Conservation (phyloP, 2,797 vertebrate genomes). For the Telmatherina bonti region DNA sequence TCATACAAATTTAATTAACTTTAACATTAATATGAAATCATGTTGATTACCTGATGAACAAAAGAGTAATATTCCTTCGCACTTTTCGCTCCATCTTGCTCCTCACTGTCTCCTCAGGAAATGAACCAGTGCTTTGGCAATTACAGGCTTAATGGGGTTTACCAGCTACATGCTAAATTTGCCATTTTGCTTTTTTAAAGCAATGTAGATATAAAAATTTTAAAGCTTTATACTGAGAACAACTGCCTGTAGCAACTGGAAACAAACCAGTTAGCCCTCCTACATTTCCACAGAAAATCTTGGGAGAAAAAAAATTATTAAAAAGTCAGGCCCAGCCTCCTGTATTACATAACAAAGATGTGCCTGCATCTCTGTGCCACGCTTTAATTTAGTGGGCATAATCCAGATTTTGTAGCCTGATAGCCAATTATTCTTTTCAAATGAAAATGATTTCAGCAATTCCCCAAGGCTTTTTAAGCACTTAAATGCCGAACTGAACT, state of each 20-base stretch:
- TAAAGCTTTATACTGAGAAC: constrained; percentile 9
- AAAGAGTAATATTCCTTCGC: background rate
- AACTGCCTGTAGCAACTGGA: constrained; percentile 17
- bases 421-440: constrained; percentile 53
- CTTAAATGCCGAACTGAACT: constrained; percentile 32
- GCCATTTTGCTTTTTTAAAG: constrained; percentile 15
- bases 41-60: background rate
- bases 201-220: constrained; percentile 5
- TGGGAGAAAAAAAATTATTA: constrained; percentile 12
- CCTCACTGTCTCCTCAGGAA: background rate
- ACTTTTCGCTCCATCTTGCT: background rate
- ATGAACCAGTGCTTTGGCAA: background rate
- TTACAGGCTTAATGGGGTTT: background rate
- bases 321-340: constrained; percentile 26
- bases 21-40: background rate
- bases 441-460: constrained; percentile 30
- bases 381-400: constrained; percentile 41
- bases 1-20: background rate
- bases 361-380: constrained; percentile 12
- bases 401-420: constrained; percentile 36
- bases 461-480: constrained; percentile 46
- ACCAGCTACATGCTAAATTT: background rate
- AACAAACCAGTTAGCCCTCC: constrained; percentile 2
- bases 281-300: background rate
- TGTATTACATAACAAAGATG: constrained; percentile 18